Evolutionary conservation across 2,888 invertebrate species (phyloP).

Genomic region (Drosophila greeni): DNA sequence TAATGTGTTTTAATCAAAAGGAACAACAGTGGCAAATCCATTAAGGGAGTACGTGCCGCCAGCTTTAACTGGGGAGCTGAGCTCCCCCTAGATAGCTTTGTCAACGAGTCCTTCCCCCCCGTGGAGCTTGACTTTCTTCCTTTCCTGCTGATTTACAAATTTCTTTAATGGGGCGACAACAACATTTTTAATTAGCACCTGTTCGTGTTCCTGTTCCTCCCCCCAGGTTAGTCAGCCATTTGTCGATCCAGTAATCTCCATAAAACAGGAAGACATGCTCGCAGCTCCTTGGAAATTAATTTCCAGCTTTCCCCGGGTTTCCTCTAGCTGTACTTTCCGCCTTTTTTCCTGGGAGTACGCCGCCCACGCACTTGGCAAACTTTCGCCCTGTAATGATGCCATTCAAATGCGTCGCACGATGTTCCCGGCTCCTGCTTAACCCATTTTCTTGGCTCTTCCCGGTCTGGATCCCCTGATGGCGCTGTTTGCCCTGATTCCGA

Average conservation of each 20-base stretch:
- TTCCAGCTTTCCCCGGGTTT: constrained; percentile 46
- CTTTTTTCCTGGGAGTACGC: constrained; percentile 5
- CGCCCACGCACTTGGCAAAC: constrained; percentile 16
- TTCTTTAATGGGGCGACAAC: constrained; percentile 77
- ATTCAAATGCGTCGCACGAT: constrained; percentile 44
- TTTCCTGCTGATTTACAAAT: constrained; percentile 68
- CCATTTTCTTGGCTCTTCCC: constrained; percentile 16
- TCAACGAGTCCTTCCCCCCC: neutral
- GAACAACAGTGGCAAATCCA: constrained; percentile 57
- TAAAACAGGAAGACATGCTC: constrained; percentile 47
- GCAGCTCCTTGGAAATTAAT: constrained; percentile 56
- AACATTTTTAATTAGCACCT: constrained; percentile 78
- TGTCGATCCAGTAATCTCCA: constrained; percentile 50
- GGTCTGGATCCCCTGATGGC: constrained; percentile 14
- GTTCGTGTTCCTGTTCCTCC: constrained; percentile 6
- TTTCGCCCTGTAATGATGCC: constrained; percentile 34
- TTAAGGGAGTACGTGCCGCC: constrained; percentile 81
- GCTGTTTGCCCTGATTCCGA: constrained; percentile 11
- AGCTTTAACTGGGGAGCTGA: constrained; percentile 29
- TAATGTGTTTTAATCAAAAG: constrained; percentile 63
- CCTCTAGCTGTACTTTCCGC: constrained; percentile 2
- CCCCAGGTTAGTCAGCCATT: constrained; percentile 22
- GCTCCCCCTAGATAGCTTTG: constrained; percentile 78
- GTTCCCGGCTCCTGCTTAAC: constrained; percentile 17
- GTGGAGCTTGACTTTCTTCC: constrained; percentile 12